Percentiles rank a stretch among this genome's conserved stretches.
Conservation (phyloP, 2,888 invertebrate genomes). For the Lypha dubia region DNA sequence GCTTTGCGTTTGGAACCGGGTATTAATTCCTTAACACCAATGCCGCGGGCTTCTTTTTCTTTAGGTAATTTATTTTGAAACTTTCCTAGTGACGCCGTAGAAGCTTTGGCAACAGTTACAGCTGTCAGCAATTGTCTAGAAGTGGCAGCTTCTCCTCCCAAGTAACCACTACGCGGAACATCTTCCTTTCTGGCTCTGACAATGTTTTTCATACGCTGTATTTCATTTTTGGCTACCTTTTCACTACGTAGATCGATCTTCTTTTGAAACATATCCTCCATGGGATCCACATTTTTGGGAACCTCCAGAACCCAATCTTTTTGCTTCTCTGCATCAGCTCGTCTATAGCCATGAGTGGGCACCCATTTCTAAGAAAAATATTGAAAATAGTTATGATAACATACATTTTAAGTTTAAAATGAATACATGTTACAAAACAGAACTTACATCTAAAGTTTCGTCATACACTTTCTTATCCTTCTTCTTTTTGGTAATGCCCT, state of each 20-base stretch:
- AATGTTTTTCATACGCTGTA: conserved; percentile 96
- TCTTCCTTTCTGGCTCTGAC: conserved; percentile 92
- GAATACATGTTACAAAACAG: neutral
- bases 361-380: conserved; percentile 86
- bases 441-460: conserved; percentile 89
- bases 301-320: conserved; percentile 98
- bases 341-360: conserved; percentile 88
- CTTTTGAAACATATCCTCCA: conserved; percentile 95
- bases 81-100: conserved; percentile 98
- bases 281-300: conserved; percentile 92
- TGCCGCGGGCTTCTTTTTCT: conserved; percentile 92
- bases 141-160: conserved; percentile 90
- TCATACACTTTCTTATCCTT: conserved; percentile 94
- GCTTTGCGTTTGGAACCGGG: conserved; percentile 88
- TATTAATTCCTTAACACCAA: conserved; percentile 88
- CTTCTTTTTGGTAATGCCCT: conserved; percentile 96
- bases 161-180: conserved; percentile 92
- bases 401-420: neutral
- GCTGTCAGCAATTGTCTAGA: conserved; percentile 91
- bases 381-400: neutral
- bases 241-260: conserved; percentile 92
- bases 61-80: conserved; percentile 95
- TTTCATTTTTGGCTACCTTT: conserved; percentile 97
- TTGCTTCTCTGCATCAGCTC: conserved; percentile 91
- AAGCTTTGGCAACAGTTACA: conserved; percentile 92